phyloP scores from a whole-genome alignment of 2,797 vertebrate genomes.

The Pogoniulus pusillus region DNA sequence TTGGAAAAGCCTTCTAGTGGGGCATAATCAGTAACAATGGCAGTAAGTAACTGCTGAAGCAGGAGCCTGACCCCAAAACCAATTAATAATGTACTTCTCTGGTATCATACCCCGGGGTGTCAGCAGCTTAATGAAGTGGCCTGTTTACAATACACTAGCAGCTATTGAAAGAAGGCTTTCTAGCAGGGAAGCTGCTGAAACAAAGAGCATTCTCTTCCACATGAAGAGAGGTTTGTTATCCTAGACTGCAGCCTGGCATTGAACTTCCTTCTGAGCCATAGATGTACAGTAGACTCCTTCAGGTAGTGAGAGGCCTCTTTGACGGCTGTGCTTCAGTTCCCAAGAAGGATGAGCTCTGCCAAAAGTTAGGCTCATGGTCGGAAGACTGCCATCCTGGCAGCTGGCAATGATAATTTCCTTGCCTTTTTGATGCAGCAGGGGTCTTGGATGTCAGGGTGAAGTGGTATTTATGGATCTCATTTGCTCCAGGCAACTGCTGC shows the following conservation, averaged over 20 bases:
- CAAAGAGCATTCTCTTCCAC: slow-evolving; percentile 26
- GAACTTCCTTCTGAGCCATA: neutral
- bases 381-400: neutral
- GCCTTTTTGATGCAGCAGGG: slow-evolving; percentile 17
- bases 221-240: slow-evolving; percentile 14
- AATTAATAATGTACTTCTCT: slow-evolving; percentile 9
- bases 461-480: slow-evolving; percentile 8
- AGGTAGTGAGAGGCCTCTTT: slow-evolving; percentile 41
- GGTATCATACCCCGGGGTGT: slow-evolving; percentile 7
- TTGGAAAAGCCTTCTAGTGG: slow-evolving; percentile 23
- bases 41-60: slow-evolving; percentile 35
- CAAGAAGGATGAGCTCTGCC: slow-evolving; percentile 27
- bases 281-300: slow-evolving; percentile 34
- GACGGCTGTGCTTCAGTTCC: neutral
- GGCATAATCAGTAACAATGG: neutral
- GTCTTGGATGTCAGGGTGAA: neutral
- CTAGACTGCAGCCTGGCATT: neutral
- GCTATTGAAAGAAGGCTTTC: slow-evolving; percentile 7
- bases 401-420: slow-evolving; percentile 19
- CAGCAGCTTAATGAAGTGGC: slow-evolving; percentile 1
- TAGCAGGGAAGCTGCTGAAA: neutral
- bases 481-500: slow-evolving; percentile 46
- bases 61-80: slow-evolving; percentile 5
- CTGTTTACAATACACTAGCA: neutral
- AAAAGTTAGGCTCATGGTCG: neutral